Base-by-base conservation (phyloP, 2,888 invertebrate species). In the Tolmerus cingulatus region DNA sequence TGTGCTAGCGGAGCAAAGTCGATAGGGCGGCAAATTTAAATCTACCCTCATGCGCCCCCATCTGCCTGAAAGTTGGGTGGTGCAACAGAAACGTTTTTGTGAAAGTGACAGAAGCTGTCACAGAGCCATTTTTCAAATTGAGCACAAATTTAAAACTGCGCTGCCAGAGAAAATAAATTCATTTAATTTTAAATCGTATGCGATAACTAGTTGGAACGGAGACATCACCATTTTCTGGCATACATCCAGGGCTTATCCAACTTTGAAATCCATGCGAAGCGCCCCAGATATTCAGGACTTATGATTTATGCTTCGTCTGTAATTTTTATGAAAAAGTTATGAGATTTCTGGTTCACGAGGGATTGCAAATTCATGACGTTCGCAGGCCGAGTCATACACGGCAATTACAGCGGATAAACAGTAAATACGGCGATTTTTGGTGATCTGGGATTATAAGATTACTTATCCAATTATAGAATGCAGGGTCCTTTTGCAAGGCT, bases 161-260 rank as follows among this genome's bases (percentile, higher is more conserved):
- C 46, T 74, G n/a, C 74, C 46, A 85, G 85, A 85, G 85, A 85
- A 85, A 85, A 85, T 85, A 85, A 85, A 85, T 85, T 85, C 85
- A 85, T 85, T 85, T 85, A 85, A 85, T 85, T 85, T 85, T 74
- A 85, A 85, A 85, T 74, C 85, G 85, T 74, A 74, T 74, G 85
- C 85, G 74, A 85, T 74, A 74, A 74, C 74, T 85, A 85, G 85
- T 85, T 85, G 85, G 85, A 85, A 85, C 46, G 85, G 85, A 85
- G 85, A 85, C 74, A 85, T 85, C 85, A 85, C 74, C 74, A 43
- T 74, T 85, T 85, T 85, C 85, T 85, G 85, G 85, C 85, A 85
- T 85, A 85, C 43, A 85, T 85, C 85, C 85, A 85, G 46, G 74
- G 85, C 85, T 85, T 85, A 85, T 85, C 85, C 85, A 85, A 74